These are phyloP conservation scores for Campylorhamphus procurvoides DNA, from an alignment of 2,113 vertebrate genomes.

Conservation along the genomic window DNA sequence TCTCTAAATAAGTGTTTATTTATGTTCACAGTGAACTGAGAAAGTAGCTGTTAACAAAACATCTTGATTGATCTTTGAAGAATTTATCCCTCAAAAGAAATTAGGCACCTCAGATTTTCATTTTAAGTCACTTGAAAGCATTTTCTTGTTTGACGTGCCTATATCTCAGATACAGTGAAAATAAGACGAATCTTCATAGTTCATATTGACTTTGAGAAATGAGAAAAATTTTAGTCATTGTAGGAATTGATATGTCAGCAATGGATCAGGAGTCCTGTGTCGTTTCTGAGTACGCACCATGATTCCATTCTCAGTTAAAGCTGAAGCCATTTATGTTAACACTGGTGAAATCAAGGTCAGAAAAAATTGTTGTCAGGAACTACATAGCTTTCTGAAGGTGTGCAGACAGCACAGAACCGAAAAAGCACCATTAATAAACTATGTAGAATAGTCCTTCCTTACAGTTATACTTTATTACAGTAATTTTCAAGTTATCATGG, in stretches of 20 bases:
- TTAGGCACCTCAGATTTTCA: background rate
- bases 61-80: background rate
- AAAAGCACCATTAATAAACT: background rate
- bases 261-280: background rate
- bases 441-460: background rate
- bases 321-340: background rate
- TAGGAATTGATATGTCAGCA: background rate
- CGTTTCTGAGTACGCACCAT: background rate
- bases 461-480: background rate
- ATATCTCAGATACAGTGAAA: background rate
- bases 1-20: background rate
- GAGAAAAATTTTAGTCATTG: background rate
- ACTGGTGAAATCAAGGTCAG: background rate
- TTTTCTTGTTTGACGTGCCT: background rate
- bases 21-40: background rate
- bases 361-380: background rate
- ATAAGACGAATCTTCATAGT: background rate
- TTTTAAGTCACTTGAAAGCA: background rate
- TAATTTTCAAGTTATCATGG: background rate
- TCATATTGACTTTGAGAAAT: background rate
- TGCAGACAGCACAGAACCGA: background rate
- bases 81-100: background rate
- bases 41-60: background rate
- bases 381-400: background rate
- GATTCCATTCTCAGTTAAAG: background rate